A percentile compares a stretch with the other conserved stretches of the same genome.
Evolutionary conservation across 2,888 invertebrate species (phyloP).

Genomic region (Mongoloraphidia duomilia): DNA sequence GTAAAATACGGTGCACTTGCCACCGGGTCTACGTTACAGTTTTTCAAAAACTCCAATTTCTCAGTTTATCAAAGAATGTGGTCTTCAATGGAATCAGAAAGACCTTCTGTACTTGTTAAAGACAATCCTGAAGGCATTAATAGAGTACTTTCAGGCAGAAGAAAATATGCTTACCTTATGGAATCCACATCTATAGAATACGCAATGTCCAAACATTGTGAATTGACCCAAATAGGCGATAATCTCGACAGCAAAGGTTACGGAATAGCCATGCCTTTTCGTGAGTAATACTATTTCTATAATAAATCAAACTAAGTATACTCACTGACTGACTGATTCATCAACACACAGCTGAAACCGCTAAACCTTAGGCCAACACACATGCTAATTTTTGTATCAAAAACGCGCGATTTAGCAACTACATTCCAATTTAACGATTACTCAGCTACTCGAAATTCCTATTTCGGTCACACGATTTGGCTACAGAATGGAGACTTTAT

Average conservation of each 20-base stretch:
- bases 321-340: too few relatives aligned
- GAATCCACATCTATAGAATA: slow-evolving; percentile 94
- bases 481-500: too few relatives aligned
- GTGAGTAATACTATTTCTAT: slow-evolving; percentile 41
- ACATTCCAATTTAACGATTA: too few relatives aligned
- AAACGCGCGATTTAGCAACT: too few relatives aligned
- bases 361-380: too few relatives aligned
- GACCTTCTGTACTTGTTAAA: slow-evolving; percentile 68
- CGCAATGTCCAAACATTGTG: slow-evolving; percentile 70
- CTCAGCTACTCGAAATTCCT: too few relatives aligned
- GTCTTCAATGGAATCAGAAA: slow-evolving; percentile 74
- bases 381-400: too few relatives aligned
- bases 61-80: slow-evolving; percentile 86
- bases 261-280: slow-evolving; percentile 80
- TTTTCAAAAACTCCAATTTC: slow-evolving; percentile 84
- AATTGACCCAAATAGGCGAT: slow-evolving; percentile 67
- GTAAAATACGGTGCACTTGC: slow-evolving; percentile 90
- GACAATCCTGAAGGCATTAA: slow-evolving; percentile 79
- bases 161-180: slow-evolving; percentile 87
- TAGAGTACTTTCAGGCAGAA: slow-evolving; percentile 61
- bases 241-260: slow-evolving; percentile 84
- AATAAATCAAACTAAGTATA: too few relatives aligned
- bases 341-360: too few relatives aligned
- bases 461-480: too few relatives aligned
- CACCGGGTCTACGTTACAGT: slow-evolving; percentile 79